Evolutionary conservation across 1,140 invertebrate genomes (phyloP).

Genomic region (Philopotamus ludificatus): DNA sequence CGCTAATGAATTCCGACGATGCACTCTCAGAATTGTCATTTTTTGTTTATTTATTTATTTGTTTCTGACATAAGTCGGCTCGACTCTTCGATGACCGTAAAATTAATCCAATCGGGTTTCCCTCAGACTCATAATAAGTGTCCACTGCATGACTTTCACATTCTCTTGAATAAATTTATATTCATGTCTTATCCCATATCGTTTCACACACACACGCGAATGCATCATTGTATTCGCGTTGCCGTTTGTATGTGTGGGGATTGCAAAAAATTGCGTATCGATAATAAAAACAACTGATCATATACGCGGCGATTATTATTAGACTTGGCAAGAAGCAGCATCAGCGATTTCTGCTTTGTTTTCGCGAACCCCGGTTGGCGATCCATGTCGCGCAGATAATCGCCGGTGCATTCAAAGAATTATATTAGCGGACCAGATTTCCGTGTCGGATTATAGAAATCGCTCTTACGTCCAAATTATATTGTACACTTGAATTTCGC

Average conservation of each 20-base stretch:
- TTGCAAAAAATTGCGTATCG: too few relatives aligned
- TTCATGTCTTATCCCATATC: not conserved
- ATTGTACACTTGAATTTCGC: not conserved
- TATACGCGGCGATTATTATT: too few relatives aligned
- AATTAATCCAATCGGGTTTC: not conserved
- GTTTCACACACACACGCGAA: not conserved
- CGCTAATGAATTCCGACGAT: too few relatives aligned
- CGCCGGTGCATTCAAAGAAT: not conserved
- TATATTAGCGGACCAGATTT: not conserved
- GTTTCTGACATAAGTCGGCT: too few relatives aligned
- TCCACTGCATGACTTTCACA: conserved; percentile 21
- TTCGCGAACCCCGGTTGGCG: not conserved
- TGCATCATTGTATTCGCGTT: too few relatives aligned
- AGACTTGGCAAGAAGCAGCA: too few relatives aligned
- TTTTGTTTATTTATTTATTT: too few relatives aligned
- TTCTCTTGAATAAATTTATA: conserved; percentile 28
- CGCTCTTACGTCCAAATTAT: not conserved
- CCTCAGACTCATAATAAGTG: conserved; percentile 4
- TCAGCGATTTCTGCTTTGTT: not conserved
- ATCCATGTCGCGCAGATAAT: not conserved
- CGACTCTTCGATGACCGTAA: not conserved
- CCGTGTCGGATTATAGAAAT: not conserved
- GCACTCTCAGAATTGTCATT: too few relatives aligned
- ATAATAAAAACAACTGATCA: too few relatives aligned
- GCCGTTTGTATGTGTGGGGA: too few relatives aligned